phyloP scores from a whole-genome alignment of 2,113 vertebrate species.

The Clarias batrachus region DNA sequence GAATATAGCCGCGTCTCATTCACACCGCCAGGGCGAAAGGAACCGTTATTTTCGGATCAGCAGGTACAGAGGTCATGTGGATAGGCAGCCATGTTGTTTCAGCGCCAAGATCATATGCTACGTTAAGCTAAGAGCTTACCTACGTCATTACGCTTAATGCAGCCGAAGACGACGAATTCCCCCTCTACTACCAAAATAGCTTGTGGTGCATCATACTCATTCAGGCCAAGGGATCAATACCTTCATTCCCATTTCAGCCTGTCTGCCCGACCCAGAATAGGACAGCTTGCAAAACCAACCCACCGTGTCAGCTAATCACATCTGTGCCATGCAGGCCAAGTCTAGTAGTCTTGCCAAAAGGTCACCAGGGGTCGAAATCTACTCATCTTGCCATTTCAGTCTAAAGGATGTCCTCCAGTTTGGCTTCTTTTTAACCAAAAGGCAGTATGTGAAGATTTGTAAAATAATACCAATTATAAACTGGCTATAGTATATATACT shows the following conservation, averaged over 20 bases:
- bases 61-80: slow-evolving; percentile 41
- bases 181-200: slow-evolving; percentile 73
- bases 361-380: slow-evolving; percentile 59
- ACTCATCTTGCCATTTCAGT: slow-evolving; percentile 64
- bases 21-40: slow-evolving; percentile 52
- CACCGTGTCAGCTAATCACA: slow-evolving; percentile 73
- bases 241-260: slow-evolving; percentile 70
- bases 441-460: not conserved
- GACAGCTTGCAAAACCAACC: slow-evolving; percentile 75
- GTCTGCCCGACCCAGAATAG: slow-evolving; percentile 64
- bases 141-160: slow-evolving; percentile 69
- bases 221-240: slow-evolving; percentile 71
- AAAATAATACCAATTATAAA: not conserved
- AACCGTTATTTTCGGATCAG: slow-evolving; percentile 38
- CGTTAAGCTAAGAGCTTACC: slow-evolving; percentile 52
- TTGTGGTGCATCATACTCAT: slow-evolving; percentile 68
- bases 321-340: slow-evolving; percentile 57
- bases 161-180: slow-evolving; percentile 66
- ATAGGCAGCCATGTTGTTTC: slow-evolving; percentile 36
- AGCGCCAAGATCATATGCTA: slow-evolving; percentile 30
- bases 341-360: slow-evolving; percentile 61
- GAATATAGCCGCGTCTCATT: slow-evolving; percentile 54
- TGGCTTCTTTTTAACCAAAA: slow-evolving; percentile 7
- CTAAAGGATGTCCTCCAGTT: slow-evolving; percentile 61
- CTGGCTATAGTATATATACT: no score